Evolutionary conservation across 2,797 vertebrate species (phyloP).

Genomic region (Urosaurus nigricauda): DNA sequence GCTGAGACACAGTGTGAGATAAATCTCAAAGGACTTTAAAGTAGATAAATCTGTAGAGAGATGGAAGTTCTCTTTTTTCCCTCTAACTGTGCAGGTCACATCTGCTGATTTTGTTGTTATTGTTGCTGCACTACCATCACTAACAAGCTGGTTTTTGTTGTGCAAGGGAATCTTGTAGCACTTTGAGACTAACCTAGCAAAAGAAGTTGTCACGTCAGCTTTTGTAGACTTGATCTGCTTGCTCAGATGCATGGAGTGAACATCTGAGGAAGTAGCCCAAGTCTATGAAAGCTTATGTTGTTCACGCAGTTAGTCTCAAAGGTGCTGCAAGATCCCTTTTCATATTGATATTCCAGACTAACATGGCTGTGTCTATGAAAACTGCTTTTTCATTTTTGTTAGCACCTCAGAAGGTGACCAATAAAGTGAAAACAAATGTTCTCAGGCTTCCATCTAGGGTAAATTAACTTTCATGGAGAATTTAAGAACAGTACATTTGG

Average conservation of each 20-base stretch:
- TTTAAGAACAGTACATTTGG: neutral
- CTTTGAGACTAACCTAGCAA: too few species aligned
- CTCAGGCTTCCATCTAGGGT: neutral
- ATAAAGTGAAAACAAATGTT: neutral
- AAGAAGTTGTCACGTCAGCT: too few species aligned
- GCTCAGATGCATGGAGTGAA: too few species aligned
- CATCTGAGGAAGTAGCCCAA: too few species aligned
- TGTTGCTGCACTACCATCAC: neutral
- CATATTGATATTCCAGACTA: too few species aligned
- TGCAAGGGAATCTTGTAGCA: too few species aligned
- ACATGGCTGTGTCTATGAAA: too few species aligned
- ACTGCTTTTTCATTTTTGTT: neutral
- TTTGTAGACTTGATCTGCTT: too few species aligned
- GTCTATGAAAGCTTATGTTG: too few species aligned
- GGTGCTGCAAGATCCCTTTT: too few species aligned
- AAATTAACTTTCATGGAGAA: neutral
- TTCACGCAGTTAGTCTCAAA: too few species aligned
- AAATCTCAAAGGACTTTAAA: neutral
- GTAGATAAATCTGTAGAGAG: neutral
- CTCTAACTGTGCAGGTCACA: constrained; percentile 1
- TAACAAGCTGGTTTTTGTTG: neutral
- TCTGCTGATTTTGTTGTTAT: neutral
- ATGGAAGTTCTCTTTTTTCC: neutral
- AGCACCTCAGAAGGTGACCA: neutral
- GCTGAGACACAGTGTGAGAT: neutral